Evolutionary conservation across 1,140 invertebrate genomes (phyloP), one percentile per base, ranked within the genome.

Genomic region (Stegodyphus dumicola): DNA sequence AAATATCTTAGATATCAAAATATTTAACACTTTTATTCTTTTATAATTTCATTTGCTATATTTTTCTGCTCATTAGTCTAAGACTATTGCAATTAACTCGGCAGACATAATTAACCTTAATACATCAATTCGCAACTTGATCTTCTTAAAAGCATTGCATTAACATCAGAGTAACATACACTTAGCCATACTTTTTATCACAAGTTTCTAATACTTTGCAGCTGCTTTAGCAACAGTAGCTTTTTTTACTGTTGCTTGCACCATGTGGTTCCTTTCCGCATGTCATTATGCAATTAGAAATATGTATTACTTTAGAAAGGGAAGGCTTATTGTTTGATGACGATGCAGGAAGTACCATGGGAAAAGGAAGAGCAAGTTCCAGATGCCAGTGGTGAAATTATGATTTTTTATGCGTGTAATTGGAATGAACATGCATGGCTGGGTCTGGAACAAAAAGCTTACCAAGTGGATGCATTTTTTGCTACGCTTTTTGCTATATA

Each of bases 391-490:
- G 33, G 17, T 54, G 60, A 77, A 65, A 77, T 77, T 77, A 77
- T 15, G 52, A 77, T 54, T 77, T 77, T 66, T 77, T 77, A 52
- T 66, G 60, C 52, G 49, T 77, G 49, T 77, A 77, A 77, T 77
- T 77, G 69, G 18, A 67, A 11, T 9, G n/a, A 75, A 3, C 33
- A 33, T 60, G 73, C 54, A 56, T 75, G 53, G 52, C 60, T 60
- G 10, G 48, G 6, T 15, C 54, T 56, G 3, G 33, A 60, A 75
- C 54, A 60, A 56, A 75, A 60, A 6, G 53, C 48, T n/a, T 33
- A n/a, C 33, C 33, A 33, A 33, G 33, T 33, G 33, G 33, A 33
- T 33, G 33, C 33, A 33, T 33, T 33, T 33, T 33, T 33, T 33
- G 3, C 33, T 33, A 33, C 33, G 33, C 33, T 33, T 33, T 33